phyloP scores from a whole-genome alignment of 2,888 invertebrate species.

The Tenthredo mesomela region DNA sequence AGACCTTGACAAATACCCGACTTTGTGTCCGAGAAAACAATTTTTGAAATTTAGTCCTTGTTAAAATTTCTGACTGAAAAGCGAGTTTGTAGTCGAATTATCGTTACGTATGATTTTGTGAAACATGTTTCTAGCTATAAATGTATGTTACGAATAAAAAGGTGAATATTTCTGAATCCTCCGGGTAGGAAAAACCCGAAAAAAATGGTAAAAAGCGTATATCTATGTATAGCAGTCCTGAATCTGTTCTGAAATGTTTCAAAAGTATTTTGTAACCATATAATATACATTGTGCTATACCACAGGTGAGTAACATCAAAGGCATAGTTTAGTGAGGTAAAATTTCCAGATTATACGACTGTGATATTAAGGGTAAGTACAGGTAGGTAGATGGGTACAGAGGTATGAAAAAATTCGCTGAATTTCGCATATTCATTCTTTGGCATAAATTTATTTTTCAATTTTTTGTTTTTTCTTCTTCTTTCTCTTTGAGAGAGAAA shows the following conservation, averaged over 20 bases:
- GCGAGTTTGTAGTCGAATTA: background rate
- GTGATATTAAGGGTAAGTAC: conserved; percentile 2
- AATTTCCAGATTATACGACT: background rate
- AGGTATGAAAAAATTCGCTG: background rate
- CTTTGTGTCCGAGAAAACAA: background rate
- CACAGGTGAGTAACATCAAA: conserved; percentile 17
- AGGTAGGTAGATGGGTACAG: background rate
- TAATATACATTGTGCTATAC: background rate
- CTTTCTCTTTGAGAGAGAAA: too few relatives aligned
- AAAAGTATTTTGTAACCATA: conserved; percentile 19
- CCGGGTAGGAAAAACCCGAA: background rate
- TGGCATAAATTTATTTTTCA: background rate
- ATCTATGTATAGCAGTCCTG: background rate
- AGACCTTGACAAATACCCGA: background rate
- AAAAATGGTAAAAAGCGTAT: background rate
- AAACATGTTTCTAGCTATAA: background rate
- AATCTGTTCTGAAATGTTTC: background rate
- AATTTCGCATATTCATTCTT: conserved; percentile 3
- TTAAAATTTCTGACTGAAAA: background rate
- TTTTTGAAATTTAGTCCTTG: background rate
- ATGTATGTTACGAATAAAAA: background rate
- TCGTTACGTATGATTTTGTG: background rate
- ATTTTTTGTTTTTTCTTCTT: background rate
- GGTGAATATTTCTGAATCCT: background rate
- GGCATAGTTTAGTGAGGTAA: conserved; percentile 8